Base-by-base conservation (phyloP, 1,140 invertebrate genomes). In the Drosophila tani region DNA sequence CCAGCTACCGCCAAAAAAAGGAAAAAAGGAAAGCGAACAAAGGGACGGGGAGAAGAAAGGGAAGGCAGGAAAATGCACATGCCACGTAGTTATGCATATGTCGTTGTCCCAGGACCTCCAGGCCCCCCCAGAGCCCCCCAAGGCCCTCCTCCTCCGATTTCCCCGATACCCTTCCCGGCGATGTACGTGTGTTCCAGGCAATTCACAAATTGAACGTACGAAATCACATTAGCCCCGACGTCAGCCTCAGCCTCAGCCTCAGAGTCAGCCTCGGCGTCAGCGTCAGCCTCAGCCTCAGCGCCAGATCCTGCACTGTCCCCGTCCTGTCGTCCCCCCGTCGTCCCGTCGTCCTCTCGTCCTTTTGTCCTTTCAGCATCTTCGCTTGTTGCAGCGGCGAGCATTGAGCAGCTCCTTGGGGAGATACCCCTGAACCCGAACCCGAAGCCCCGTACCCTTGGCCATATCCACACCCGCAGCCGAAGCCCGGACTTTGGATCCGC, bases 181-280 rank as follows among this genome's bases (percentile, higher is more conserved):
- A 32, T 51, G 60, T 59, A 66, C 56, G 67, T 68, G 79, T 81
- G 76, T 82, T 82, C 67, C 70, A 77, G 63, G 64, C 83, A 86
- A 86, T 86, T 86, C 83, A 88, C 83, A 86, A 86, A 86, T 86
- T 86, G 83, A 86, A 86, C 83, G 81, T 80, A 88, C 84, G 80
- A 86, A 86, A 83, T 86, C 83, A 88, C 84, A 86, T 86, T 86
- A 86, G 83, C 67, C 68, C 50, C 82, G 60, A 75, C 81, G 49
- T 50, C 77, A 80, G 79, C 69, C 53, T 21, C 73, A 65, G 66
- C 24, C 64, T 40, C 57, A 27, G 51, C 45, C 45, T 32, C 56
- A 32, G 47, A 21, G 27, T 27, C 64, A 21, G 53, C 40, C 24
- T 32, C 62, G 27, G 60, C n/a, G 24, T 46, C 76, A 75, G 75